Evolutionary conservation across 2,113 vertebrate genomes (phyloP).

Genomic region (Loxodonta africana): DNA sequence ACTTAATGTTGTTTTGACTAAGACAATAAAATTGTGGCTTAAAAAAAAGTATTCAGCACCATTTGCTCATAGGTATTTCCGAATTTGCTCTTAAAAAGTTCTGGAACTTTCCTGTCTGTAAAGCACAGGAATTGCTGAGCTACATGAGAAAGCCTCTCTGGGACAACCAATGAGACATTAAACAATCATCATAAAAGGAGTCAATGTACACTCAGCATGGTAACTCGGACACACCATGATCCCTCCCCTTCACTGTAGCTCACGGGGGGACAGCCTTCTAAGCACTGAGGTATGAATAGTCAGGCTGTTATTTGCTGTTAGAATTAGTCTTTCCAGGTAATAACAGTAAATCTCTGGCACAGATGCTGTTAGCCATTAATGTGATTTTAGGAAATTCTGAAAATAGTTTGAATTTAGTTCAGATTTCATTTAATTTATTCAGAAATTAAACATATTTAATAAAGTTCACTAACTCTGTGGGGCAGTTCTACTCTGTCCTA

Average conservation of each 20-base stretch:
- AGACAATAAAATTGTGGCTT: conserved; percentile 21
- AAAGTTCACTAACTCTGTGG: conserved; percentile 46
- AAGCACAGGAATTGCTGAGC: conserved; percentile 59
- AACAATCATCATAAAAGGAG: conserved; percentile 11
- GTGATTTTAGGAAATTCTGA: conserved; percentile 69
- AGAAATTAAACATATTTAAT: conserved; percentile 55
- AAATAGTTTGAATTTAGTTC: conserved; percentile 68
- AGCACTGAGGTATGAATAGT: conserved; percentile 67
- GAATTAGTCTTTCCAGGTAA: conserved; percentile 32
- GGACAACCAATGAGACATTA: conserved; percentile 51
- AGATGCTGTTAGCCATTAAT: conserved; percentile 63
- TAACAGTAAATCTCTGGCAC: conserved; percentile 67
- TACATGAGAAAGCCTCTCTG: conserved; percentile 61
- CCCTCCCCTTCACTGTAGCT: conserved; percentile 40
- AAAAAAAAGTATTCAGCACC: conserved; percentile 81
- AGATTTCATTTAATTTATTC: neutral
- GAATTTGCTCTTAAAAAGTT: conserved; percentile 71
- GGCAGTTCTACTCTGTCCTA: neutral
- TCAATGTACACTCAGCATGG: neutral
- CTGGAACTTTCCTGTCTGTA: conserved; percentile 66
- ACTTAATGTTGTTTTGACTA: conserved; percentile 67
- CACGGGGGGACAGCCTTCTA: conserved; percentile 40
- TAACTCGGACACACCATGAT: neutral
- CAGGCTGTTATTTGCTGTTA: conserved; percentile 40
- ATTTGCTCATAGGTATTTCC: conserved; percentile 74